Evolutionary conservation across 2,888 invertebrate genomes (phyloP).

Genomic region (Heliconius erato): DNA sequence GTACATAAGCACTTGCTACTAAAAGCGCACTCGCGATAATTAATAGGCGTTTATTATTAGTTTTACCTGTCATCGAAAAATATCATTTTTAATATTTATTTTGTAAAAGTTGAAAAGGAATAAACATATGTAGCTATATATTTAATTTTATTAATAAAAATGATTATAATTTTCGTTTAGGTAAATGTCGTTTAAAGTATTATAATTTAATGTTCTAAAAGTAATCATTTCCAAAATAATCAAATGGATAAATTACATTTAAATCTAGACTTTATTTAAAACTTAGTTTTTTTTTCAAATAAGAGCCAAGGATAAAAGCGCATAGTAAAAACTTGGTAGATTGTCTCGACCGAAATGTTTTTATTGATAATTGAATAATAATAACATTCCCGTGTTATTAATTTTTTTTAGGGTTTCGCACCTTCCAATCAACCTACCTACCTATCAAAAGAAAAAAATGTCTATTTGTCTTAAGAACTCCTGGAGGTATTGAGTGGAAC

Average conservation of each 20-base stretch:
- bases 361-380: neutral
- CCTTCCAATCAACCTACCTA: too few relatives aligned
- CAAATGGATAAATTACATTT: neutral
- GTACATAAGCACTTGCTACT: conserved; percentile 11
- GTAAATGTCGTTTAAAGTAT: neutral
- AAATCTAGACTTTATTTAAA: neutral
- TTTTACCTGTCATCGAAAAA: neutral
- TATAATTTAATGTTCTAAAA: neutral
- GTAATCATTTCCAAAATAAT: neutral
- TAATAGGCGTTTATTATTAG: neutral
- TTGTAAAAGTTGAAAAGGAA: neutral
- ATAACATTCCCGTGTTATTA: too few relatives aligned
- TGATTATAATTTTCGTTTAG: too few relatives aligned
- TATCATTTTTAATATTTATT: neutral
- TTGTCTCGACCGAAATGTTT: neutral
- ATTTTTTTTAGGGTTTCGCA: too few relatives aligned
- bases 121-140: neutral
- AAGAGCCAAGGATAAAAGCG: neutral
- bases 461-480: too few relatives aligned
- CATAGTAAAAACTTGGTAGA: neutral
- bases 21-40: conserved; percentile 4
- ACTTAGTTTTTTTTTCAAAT: neutral
- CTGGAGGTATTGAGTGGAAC: too few relatives aligned
- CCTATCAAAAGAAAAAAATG: too few relatives aligned
- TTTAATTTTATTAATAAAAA: neutral